A percentile compares a stretch with the other conserved stretches of the same genome.
phyloP scores from a whole-genome alignment of 2,888 invertebrate genomes.

The Drosophila falleni region DNA sequence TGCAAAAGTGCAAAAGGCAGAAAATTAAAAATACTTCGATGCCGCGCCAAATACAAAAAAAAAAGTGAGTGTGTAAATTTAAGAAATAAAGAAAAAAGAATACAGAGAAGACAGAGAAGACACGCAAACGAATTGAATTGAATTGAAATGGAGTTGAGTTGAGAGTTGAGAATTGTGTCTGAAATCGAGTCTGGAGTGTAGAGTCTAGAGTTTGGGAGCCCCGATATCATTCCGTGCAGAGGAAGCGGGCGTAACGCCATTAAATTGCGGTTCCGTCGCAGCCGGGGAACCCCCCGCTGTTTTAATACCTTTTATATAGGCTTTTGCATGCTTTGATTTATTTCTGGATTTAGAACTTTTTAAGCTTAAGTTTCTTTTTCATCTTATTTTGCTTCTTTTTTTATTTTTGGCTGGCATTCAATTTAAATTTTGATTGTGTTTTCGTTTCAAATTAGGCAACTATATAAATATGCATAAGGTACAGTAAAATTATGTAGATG shows the following conservation, averaged over 20 bases:
- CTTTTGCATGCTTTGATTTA: slow-evolving; percentile 49
- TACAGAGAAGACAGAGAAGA: slow-evolving; percentile 23
- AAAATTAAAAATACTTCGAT: slow-evolving; percentile 79
- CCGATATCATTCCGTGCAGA: slow-evolving; percentile 18
- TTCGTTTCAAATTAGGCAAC: slow-evolving; percentile 33
- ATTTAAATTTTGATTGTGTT: slow-evolving; percentile 53
- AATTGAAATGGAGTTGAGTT: slow-evolving; percentile 55
- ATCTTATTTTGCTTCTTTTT: background rate
- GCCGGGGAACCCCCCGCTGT: slow-evolving; percentile 31
- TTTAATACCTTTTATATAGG: slow-evolving; percentile 39
- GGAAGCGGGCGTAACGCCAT: slow-evolving; percentile 82
- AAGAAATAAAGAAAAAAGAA: slow-evolving; percentile 14
- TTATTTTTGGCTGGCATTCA: slow-evolving; percentile 16
- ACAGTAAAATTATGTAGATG: slow-evolving; percentile 33
- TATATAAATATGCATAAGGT: slow-evolving; percentile 44
- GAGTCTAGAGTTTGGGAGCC: slow-evolving; percentile 2
- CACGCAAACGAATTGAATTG: slow-evolving; percentile 52
- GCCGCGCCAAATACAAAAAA: slow-evolving; percentile 45
- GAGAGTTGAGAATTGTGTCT: slow-evolving; percentile 37
- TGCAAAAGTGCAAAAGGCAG: slow-evolving; percentile 77
- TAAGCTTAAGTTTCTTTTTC: slow-evolving; percentile 15
- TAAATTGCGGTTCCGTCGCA: slow-evolving; percentile 61
- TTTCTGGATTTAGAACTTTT: slow-evolving; percentile 46
- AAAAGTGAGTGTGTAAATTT: slow-evolving; percentile 28
- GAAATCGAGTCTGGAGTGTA: slow-evolving; percentile 16